These are phyloP conservation scores for Marasmarcha lunaedactyla DNA, from an alignment of 2,888 invertebrate species.

Conservation along the genomic window DNA sequence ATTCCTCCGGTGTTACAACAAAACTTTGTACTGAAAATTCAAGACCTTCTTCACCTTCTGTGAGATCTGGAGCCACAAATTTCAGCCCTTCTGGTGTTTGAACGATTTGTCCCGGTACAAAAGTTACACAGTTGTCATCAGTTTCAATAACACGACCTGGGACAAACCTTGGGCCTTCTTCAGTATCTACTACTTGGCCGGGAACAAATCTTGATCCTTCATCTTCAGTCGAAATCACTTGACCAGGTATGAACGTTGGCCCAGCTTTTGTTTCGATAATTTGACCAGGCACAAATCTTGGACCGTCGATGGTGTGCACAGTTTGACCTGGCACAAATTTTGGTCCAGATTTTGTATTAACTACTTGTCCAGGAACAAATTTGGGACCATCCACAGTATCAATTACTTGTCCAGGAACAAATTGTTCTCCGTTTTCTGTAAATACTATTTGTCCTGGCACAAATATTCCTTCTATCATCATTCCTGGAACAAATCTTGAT, in stretches of 20 bases:
- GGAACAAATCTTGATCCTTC: constrained; percentile 73
- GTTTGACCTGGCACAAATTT: constrained; percentile 80
- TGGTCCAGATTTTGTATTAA: constrained; percentile 74
- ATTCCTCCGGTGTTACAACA: constrained; percentile 62
- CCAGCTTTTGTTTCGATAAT: constrained; percentile 81
- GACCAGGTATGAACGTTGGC: constrained; percentile 82
- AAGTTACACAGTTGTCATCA: constrained; percentile 77
- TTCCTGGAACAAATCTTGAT: constrained; percentile 77
- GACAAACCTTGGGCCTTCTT: constrained; percentile 77
- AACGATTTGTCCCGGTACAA: constrained; percentile 83
- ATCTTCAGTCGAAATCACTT: constrained; percentile 76
- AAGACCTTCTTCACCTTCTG: constrained; percentile 74
- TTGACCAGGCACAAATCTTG: constrained; percentile 83
- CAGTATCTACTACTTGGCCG: constrained; percentile 79
- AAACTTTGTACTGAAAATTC: constrained; percentile 81
- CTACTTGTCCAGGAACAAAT: constrained; percentile 83
- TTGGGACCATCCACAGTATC: constrained; percentile 76
- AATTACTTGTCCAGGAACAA: constrained; percentile 80
- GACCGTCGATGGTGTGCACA: constrained; percentile 76
- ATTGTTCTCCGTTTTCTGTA: constrained; percentile 77
- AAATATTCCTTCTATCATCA: constrained; percentile 75
- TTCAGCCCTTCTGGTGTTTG: constrained; percentile 78
- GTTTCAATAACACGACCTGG: constrained; percentile 80
- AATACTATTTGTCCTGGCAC: constrained; percentile 77
- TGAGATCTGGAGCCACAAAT: constrained; percentile 77